These are phyloP conservation scores for Psephotus haematonotus DNA, from an alignment of 2,113 vertebrate genomes.

Conservation along the genomic window DNA sequence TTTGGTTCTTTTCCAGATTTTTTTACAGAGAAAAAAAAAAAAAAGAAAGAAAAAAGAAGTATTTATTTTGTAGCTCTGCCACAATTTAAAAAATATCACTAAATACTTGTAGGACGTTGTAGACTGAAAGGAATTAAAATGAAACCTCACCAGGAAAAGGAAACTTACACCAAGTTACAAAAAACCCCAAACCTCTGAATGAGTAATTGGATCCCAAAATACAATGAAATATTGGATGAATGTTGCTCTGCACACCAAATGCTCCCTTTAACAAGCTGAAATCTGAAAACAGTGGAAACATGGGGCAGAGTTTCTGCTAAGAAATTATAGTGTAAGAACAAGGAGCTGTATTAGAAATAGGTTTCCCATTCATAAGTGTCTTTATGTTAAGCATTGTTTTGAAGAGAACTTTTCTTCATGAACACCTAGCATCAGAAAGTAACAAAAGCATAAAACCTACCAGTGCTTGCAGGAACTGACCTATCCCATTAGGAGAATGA, in stretches of 20 bases:
- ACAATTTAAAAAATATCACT: conserved; percentile 24
- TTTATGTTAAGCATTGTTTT: background rate
- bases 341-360: conserved; percentile 11
- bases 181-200: background rate
- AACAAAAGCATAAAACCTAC: background rate
- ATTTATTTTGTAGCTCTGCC: conserved; percentile 44
- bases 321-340: background rate
- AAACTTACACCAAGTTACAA: conserved; percentile 41
- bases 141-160: conserved; percentile 42
- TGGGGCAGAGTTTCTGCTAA: conserved; percentile 26
- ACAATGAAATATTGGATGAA: conserved; percentile 50
- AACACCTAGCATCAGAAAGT: background rate
- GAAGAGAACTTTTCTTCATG: background rate
- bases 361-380: conserved; percentile 10
- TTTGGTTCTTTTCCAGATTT: conserved; percentile 61
- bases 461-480: background rate
- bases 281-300: conserved; percentile 46
- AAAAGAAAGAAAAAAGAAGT: background rate
- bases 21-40: background rate
- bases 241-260: background rate
- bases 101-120: conserved; percentile 15
- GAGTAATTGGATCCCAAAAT: conserved; percentile 59
- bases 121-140: conserved; percentile 57
- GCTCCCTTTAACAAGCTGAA: conserved; percentile 40
- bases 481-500: background rate